Base-by-base conservation (phyloP, 2,113 vertebrate species). In the Casuarius casuarius region DNA sequence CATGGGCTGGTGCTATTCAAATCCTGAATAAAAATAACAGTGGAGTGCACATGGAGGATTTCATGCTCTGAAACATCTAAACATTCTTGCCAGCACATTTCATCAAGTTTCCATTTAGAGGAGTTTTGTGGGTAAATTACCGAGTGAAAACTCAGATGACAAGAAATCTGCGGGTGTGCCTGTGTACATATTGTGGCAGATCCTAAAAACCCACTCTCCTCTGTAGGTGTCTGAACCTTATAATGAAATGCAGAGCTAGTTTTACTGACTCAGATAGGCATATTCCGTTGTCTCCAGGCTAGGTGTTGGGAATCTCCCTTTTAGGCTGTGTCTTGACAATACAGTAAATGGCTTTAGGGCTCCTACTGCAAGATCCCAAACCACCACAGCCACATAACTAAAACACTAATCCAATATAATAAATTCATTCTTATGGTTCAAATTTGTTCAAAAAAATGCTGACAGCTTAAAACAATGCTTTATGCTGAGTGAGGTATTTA, bases 81-180 rank as follows among this genome's bases (percentile, higher is more conserved):
- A 71, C 23, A 72, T 59, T 63, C 38, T 23, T 48, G 48, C 51
- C 77, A 81, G 74, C 83, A 87, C 31, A 87, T 87, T 74, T 87
- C 73, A 78, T 54, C 89, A 67, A 21, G 35, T 91, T 89, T 91
- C 91, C n/a, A 51, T 17, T 38, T 84, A 56, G 49, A 86, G 25
- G 31, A 89, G 49, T 63, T 89, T 33, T 81, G 66, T 82, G 87
- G 38, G 51, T 81, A 94, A 95, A 95, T 85, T 59, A 89, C n/a
- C 89, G 61, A 72, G 75, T 71, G 70, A 81, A 77, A 84, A 58
- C 75, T 75, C 56, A 81, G 38, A 84, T 79, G 87, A 85, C 68
- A 78, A 76, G 75, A 82, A 84, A 65, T 5, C 13, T 70, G 81
- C 87, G 68, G 89, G 84, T 71, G 59, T 77, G 48, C 82, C 67